Conservation (phyloP, 1,140 invertebrate species). For the Drosophila bifasciata region DNA sequence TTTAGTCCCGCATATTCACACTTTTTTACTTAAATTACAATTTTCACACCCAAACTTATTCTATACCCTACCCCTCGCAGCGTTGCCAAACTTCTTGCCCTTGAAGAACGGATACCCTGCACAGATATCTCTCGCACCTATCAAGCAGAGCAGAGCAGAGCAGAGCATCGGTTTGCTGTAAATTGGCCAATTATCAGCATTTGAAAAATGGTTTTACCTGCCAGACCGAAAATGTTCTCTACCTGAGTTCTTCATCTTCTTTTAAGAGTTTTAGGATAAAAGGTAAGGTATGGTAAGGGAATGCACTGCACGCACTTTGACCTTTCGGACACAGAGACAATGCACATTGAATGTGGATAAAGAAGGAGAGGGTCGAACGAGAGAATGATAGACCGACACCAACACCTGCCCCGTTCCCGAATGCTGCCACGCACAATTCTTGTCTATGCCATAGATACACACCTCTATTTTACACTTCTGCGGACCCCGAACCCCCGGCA, state of each 20-base stretch:
- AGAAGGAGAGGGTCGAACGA: slow-evolving; percentile 4
- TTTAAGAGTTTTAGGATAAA: slow-evolving; percentile 11
- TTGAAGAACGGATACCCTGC: neutral
- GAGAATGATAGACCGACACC: neutral
- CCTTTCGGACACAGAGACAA: slow-evolving; percentile 66
- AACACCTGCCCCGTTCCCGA: slow-evolving; percentile 57
- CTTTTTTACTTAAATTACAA: too few species aligned
- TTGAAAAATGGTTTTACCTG: slow-evolving; percentile 79
- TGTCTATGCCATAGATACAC: slow-evolving; percentile 61
- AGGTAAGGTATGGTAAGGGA: slow-evolving; percentile 17
- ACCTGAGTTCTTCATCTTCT: slow-evolving; percentile 49
- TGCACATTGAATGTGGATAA: slow-evolving; percentile 59
- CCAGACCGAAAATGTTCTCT: slow-evolving; percentile 40
- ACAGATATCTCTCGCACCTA: slow-evolving; percentile 37
- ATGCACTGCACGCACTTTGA: slow-evolving; percentile 66
- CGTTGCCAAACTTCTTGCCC: too few species aligned
- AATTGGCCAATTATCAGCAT: slow-evolving; percentile 81
- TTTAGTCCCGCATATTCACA: too few species aligned
- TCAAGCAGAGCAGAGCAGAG: slow-evolving; percentile 34
- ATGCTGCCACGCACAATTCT: slow-evolving; percentile 66
- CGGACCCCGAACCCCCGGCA: slow-evolving; percentile 8
- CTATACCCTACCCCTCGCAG: too few species aligned
- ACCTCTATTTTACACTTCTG: slow-evolving; percentile 76
- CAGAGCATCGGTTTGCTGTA: slow-evolving; percentile 39
- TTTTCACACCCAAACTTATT: too few species aligned